A percentile compares a stretch with the other conserved stretches of the same genome.
phyloP scores from a whole-genome alignment of 2,888 invertebrate species.

The Drosophila emarginata region DNA sequence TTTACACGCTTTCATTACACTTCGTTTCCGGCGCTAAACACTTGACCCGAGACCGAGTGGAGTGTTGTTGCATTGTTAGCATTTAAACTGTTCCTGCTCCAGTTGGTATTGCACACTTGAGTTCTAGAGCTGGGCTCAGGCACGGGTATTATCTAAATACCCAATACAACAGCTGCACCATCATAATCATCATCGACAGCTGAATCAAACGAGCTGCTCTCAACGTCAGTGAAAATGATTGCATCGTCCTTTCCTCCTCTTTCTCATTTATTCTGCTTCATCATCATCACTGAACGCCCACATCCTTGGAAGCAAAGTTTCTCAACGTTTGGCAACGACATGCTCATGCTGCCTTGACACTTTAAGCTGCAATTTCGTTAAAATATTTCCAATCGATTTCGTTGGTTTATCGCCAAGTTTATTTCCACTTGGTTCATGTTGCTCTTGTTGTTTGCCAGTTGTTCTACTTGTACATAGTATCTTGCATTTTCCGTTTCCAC shows the following conservation, averaged over 20 bases:
- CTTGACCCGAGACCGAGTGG: conserved; percentile 42
- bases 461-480: conserved; percentile 21
- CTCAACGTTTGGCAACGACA: conserved; percentile 26
- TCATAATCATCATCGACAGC: conserved; percentile 63
- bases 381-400: conserved; percentile 77
- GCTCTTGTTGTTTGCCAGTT: conserved; percentile 56
- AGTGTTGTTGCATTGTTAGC: conserved; percentile 60
- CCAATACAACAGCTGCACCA: conserved; percentile 42
- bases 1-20: conserved; percentile 76
- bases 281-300: background rate
- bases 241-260: conserved; percentile 15
- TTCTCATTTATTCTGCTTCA: background rate
- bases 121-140: conserved; percentile 40
- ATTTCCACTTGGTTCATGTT: conserved; percentile 54
- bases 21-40: conserved; percentile 69
- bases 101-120: conserved; percentile 63
- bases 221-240: conserved; percentile 41
- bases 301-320: background rate
- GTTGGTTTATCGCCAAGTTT: conserved; percentile 76
- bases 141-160: conserved; percentile 60
- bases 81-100: conserved; percentile 53
- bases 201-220: conserved; percentile 49
- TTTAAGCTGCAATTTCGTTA: conserved; percentile 78
- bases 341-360: conserved; percentile 66
- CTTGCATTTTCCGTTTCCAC: conserved; percentile 55